Conservation (phyloP, 2,888 invertebrate genomes). For the Protodeltote pygarga region DNA sequence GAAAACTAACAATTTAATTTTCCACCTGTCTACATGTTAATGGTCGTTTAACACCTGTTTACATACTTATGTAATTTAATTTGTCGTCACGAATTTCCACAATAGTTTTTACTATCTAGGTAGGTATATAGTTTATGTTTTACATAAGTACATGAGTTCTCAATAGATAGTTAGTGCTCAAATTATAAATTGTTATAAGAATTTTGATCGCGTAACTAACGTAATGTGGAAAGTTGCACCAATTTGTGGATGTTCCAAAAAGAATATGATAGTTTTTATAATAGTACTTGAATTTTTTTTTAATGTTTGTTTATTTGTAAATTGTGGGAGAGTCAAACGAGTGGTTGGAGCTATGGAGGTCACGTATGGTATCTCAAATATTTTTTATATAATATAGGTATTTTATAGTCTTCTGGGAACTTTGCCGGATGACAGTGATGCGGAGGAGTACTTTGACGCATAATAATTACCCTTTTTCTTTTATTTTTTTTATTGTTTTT, state of each 20-base stretch:
- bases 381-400: constrained; percentile 2
- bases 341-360: constrained; percentile 70
- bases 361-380: constrained; percentile 66
- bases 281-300: constrained; percentile 30
- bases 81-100: constrained; percentile 64
- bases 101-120: constrained; percentile 41
- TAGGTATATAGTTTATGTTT: too few relatives aligned
- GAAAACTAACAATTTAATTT: constrained; percentile 32
- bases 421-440: too few relatives aligned
- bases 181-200: constrained; percentile 7
- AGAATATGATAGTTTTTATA: constrained; percentile 20
- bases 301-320: constrained; percentile 41
- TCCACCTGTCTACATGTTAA: constrained; percentile 15
- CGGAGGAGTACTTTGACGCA: too few relatives aligned
- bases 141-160: too few relatives aligned
- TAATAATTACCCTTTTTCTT: too few relatives aligned
- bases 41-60: constrained; percentile 50
- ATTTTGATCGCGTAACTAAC: constrained; percentile 11
- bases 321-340: constrained; percentile 69
- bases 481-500: too few relatives aligned
- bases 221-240: too few relatives aligned
- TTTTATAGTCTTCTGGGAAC: too few relatives aligned
- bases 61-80: constrained; percentile 43
- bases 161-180: too few relatives aligned
- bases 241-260: constrained; percentile 10